Conservation (phyloP, 2,113 vertebrate genomes). For the Leptobrachium leishanense region DNA sequence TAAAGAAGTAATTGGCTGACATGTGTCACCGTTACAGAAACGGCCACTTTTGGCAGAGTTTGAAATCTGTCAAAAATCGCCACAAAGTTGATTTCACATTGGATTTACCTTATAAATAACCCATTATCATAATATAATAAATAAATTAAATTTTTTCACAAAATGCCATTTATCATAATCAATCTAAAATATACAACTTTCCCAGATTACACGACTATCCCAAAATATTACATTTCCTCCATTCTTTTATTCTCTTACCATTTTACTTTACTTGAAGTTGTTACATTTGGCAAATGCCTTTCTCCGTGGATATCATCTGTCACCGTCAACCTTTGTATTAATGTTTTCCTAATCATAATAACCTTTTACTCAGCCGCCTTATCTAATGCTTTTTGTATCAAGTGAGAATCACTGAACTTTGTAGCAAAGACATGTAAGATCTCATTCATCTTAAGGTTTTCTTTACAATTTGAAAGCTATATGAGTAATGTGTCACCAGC, state of each 20-base stretch:
- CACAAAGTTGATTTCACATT: too few relatives aligned
- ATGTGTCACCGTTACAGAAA: too few relatives aligned
- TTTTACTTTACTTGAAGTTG: conserved; percentile 1
- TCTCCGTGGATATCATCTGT: background rate
- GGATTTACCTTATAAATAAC: too few relatives aligned
- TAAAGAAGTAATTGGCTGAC: too few relatives aligned
- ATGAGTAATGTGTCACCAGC: background rate
- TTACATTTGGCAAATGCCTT: conserved; percentile 21
- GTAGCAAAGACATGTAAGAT: background rate
- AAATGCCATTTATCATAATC: background rate
- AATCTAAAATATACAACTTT: background rate
- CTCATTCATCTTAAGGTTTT: background rate
- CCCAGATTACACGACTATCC: background rate
- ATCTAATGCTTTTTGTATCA: conserved; percentile 1
- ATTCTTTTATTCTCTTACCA: background rate
- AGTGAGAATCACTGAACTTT: conserved; percentile 31
- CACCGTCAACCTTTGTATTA: conserved; percentile 13
- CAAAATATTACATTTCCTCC: background rate
- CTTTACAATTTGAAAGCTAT: background rate
- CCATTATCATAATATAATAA: too few relatives aligned
- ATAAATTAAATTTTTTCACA: too few relatives aligned
- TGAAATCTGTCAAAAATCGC: too few relatives aligned
- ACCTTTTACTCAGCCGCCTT: conserved; percentile 24
- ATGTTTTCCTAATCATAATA: conserved; percentile 24
- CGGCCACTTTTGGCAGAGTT: too few relatives aligned